Percentiles rank a stretch among this genome's conserved stretches.
These are phyloP conservation scores for Cirrhinus mrigala DNA, from an alignment of 2,797 vertebrate genomes.

Conservation along the genomic window DNA sequence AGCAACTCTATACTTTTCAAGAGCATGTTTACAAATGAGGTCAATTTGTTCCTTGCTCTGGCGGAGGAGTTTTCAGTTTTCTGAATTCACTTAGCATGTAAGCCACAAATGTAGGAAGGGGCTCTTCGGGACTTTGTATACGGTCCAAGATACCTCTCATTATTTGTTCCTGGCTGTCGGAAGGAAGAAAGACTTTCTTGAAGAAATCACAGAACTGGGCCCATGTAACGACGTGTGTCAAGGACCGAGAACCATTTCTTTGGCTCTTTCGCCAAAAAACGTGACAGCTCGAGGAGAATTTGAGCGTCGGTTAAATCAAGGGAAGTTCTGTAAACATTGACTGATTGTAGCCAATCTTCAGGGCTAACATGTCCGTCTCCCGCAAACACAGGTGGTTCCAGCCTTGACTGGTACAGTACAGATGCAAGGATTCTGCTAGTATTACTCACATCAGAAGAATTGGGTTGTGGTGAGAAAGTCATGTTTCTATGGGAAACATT, in stretches of 20 bases:
- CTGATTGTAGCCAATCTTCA: not conserved
- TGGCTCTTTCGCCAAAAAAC: not conserved
- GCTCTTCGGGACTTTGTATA: not conserved
- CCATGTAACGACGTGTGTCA: not conserved
- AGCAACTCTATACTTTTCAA: conserved; percentile 22
- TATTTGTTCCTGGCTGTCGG: not conserved
- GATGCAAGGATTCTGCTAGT: conserved; percentile 14
- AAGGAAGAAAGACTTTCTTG: not conserved
- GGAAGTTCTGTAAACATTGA: not conserved
- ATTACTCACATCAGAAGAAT: not conserved
- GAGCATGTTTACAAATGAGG: conserved; percentile 8
- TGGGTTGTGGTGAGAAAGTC: not conserved
- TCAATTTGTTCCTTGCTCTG: not conserved
- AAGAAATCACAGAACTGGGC: not conserved
- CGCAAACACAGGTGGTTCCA: not conserved
- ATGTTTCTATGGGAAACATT: not conserved
- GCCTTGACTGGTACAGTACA: conserved; percentile 6
- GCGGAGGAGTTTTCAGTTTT: not conserved
- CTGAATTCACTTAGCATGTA: not conserved
- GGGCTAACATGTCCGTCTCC: not conserved
- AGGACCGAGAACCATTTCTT: not conserved
- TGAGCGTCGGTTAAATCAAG: not conserved
- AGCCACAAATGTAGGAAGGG: not conserved
- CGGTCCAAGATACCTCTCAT: not conserved
- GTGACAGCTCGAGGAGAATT: not conserved